These are phyloP conservation scores for Forbesichthys papilliferus DNA, from an alignment of 2,113 vertebrate genomes.

Conservation along the genomic window DNA sequence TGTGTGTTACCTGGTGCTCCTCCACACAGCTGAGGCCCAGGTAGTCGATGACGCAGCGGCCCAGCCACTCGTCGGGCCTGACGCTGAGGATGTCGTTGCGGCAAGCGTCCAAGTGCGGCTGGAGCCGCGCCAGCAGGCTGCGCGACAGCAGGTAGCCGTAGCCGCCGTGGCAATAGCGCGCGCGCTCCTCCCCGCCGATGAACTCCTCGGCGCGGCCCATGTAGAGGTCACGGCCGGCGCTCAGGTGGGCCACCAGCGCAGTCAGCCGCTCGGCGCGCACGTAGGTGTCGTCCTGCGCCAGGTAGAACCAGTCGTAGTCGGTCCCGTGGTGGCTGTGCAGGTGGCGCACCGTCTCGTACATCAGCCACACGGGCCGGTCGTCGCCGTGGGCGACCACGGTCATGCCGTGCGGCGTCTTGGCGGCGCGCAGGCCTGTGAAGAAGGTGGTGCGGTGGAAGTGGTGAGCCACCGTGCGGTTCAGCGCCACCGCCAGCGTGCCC, in stretches of 20 bases:
- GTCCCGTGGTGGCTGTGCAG: constrained; percentile 87
- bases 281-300: constrained; percentile 94
- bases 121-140: constrained; percentile 86
- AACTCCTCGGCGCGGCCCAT: constrained; percentile 93
- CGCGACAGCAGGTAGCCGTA: constrained; percentile 94
- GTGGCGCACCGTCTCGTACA: constrained; percentile 93
- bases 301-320: constrained; percentile 95
- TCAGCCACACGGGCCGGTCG: constrained; percentile 95
- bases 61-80: constrained; percentile 94
- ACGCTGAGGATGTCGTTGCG: constrained; percentile 95
- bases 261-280: constrained; percentile 86
- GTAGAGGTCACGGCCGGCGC: constrained; percentile 89
- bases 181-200: constrained; percentile 88
- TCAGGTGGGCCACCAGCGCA: constrained; percentile 86
- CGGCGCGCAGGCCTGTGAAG: constrained; percentile 88
- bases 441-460: constrained; percentile 90
- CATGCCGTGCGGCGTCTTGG: constrained; percentile 90
- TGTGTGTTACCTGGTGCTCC: constrained; percentile 82
- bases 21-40: constrained; percentile 88
- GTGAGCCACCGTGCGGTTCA: constrained; percentile 93
- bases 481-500: constrained; percentile 87
- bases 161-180: constrained; percentile 91
- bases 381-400: constrained; percentile 89
- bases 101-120: constrained; percentile 88
- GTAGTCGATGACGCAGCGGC: constrained; percentile 95